Conservation (phyloP, 35 echinoderm and acorn worm genomes). For the Amphiura filiformis region DNA sequence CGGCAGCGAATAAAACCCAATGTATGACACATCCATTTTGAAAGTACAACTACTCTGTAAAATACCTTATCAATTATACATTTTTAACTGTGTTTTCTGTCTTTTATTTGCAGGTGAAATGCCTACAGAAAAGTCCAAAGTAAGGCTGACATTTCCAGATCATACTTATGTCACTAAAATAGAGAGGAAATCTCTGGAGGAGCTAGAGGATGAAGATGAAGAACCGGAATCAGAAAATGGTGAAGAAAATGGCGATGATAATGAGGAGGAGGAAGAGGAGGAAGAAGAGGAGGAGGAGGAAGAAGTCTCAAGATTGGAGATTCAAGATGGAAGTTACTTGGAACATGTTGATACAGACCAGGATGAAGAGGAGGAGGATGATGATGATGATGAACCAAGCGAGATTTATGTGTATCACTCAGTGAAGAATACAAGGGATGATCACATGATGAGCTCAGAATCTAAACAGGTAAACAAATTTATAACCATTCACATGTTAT, state of each 20-base stretch:
- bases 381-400: neutral
- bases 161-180: neutral
- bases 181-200: neutral
- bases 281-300: neutral
- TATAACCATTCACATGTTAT: too few species aligned
- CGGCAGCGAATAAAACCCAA: too few species aligned
- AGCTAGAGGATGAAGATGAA: neutral
- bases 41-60: too few species aligned
- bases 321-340: neutral
- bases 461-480: conserved; percentile 15
- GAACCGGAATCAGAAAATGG: neutral
- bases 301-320: neutral
- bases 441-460: conserved; percentile 55
- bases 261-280: conserved; percentile 29
- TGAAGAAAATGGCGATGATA: conserved; percentile 7
- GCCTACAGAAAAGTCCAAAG: conserved; percentile 11
- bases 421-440: conserved; percentile 4
- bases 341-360: too few species aligned
- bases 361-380: conserved; percentile 23
- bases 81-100: too few species aligned
- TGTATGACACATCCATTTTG: too few species aligned
- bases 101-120: too few species aligned
- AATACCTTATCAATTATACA: too few species aligned
- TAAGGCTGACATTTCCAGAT: neutral
- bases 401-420: conserved; percentile 38